Evolutionary conservation across 2,797 vertebrate species (phyloP), one percentile per base, ranked within the genome.

Genomic region (Onychomys leucogaster): DNA sequence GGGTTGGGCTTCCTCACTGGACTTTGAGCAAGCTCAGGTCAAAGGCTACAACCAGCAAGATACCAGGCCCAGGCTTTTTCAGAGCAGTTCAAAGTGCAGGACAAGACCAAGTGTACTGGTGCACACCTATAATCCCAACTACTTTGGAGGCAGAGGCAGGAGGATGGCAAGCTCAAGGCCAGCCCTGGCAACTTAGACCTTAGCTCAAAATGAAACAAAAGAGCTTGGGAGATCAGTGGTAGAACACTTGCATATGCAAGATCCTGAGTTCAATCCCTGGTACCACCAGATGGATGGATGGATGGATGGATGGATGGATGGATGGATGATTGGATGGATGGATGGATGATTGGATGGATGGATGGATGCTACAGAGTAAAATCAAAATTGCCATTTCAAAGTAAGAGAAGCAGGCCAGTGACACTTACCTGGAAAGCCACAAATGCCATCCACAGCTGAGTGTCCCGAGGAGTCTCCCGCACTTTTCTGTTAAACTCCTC

Each of bases 401-500:
- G 69, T 2, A 17, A 61, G 5, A 71, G 55, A 73, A 14, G 25
- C 3, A 84, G 80, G 12, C 0, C 16, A n/a, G 59, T 0, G 87
- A 82, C 0, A 87, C 89, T 25, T 97, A 99, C 99, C 99, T 99
- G 99, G 97, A 99, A 99, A 91, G 97, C 98, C 96, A 99, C 99
- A 93, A 99, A 99, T 6, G 99, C 98, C 98, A 99, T 99, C 99
- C 99, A 99, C 2, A 99, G 98, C 85, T 99, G 97, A 14, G 98
- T 98, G 92, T 99, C 99, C 46, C 96, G 95, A 2, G 99, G 99
- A 37, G 99, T 99, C 98, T 99, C 99, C 97, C 99, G 98, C 85
- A 99, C 98, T 81, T 98, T 99, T 98, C 98, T 98, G 98, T 99
- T 99, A 94, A 99, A 99, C 94, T 99, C 99, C 97, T 99, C 99